Evolutionary conservation across 1,140 invertebrate species (phyloP).

Genomic region (Drosophila grimshawi): DNA sequence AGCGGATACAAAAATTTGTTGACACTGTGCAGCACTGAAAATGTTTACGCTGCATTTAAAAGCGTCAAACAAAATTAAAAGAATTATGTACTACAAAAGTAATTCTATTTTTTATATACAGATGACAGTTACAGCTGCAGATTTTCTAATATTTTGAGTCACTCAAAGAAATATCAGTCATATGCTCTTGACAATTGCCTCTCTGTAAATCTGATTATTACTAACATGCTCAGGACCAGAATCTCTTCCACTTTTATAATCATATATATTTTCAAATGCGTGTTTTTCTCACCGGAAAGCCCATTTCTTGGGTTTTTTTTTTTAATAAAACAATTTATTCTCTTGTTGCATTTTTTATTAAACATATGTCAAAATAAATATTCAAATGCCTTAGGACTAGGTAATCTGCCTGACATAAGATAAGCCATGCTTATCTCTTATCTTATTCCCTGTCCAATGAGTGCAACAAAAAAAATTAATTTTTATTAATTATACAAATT

Average conservation of each 20-base stretch:
- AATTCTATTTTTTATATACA: background rate
- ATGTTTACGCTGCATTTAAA: background rate
- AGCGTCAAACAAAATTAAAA: background rate
- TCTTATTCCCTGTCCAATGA: background rate
- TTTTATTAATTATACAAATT: slow-evolving; percentile 61
- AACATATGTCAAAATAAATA: background rate
- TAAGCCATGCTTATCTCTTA: background rate
- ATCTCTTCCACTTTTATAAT: too few relatives aligned
- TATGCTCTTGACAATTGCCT: too few relatives aligned
- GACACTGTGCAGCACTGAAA: background rate
- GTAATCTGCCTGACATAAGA: background rate
- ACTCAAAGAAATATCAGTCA: too few relatives aligned
- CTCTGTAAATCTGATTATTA: too few relatives aligned
- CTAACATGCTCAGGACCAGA: too few relatives aligned
- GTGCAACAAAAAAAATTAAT: slow-evolving; percentile 16
- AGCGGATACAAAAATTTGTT: background rate
- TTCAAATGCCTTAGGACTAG: background rate
- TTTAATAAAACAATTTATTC: too few relatives aligned
- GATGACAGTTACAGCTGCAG: too few relatives aligned
- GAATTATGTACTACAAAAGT: background rate
- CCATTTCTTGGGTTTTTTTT: too few relatives aligned
- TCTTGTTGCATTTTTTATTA: too few relatives aligned
- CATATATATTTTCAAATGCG: too few relatives aligned
- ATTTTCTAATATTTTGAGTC: too few relatives aligned
- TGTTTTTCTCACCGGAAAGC: too few relatives aligned